A percentile compares a stretch with the other conserved stretches of the same genome.
phyloP scores from a whole-genome alignment of 2,888 invertebrate genomes.

The Drosophila parthenogenetica region DNA sequence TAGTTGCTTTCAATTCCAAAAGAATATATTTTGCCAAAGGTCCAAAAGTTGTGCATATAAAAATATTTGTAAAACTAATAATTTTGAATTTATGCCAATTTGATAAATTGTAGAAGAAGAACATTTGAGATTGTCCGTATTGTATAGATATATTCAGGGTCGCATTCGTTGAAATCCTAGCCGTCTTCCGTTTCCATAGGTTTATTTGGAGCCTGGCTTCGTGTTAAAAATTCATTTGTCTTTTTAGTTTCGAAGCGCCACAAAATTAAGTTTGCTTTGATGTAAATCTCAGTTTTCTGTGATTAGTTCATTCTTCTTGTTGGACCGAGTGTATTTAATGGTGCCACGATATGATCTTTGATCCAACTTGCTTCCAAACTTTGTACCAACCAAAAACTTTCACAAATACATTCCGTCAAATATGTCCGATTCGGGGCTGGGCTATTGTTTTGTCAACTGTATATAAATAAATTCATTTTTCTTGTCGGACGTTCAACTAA shows the following conservation, averaged over 20 bases:
- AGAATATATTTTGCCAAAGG: conserved; percentile 25
- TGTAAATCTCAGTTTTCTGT: conserved; percentile 32
- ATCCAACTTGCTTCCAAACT: conserved; percentile 56
- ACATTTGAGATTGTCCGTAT: conserved; percentile 17
- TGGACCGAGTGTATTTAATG: conserved; percentile 36
- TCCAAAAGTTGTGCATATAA: conserved; percentile 19
- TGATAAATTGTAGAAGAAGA: conserved; percentile 14
- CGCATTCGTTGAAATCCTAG: conserved; percentile 7
- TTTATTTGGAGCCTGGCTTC: not conserved
- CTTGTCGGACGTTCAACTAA: conserved; percentile 12
- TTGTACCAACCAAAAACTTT: conserved; percentile 39
- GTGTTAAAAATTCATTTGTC: conserved; percentile 4
- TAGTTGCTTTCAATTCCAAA: conserved; percentile 4
- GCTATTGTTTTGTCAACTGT: not conserved
- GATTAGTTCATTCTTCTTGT: conserved; percentile 25
- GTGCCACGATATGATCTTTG: conserved; percentile 14
- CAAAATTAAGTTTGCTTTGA: not conserved
- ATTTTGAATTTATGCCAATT: conserved; percentile 32
- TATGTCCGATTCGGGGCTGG: conserved; percentile 17
- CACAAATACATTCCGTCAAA: conserved; percentile 39
- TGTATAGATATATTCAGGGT: not conserved
- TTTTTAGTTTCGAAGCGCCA: conserved; percentile 15
- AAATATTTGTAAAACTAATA: conserved; percentile 15
- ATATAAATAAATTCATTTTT: not conserved
- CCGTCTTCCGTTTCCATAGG: conserved; percentile 8